A percentile compares a stretch with the other conserved stretches of the same genome.
These are phyloP conservation scores for Leucopsar rothschildi DNA, from an alignment of 2,113 vertebrate species.

Conservation along the genomic window DNA sequence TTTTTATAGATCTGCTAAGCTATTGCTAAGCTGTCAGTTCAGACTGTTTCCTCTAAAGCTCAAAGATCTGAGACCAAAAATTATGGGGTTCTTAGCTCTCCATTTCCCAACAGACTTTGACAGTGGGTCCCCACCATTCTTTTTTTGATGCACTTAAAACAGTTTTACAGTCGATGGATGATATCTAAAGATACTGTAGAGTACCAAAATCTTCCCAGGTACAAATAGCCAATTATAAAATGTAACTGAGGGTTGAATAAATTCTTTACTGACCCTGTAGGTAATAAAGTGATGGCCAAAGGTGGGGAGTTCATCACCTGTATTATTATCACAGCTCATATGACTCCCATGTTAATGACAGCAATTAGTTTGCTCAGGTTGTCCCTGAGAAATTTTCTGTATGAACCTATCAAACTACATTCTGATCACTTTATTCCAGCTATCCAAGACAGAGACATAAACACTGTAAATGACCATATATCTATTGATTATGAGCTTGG, in stretches of 20 bases:
- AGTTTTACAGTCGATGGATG: not conserved
- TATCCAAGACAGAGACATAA: slow-evolving; percentile 25
- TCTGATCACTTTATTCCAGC: slow-evolving; percentile 2
- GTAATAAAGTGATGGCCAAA: not conserved
- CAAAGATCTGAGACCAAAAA: not conserved
- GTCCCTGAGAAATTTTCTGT: slow-evolving; percentile 12
- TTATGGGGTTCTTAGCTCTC: not conserved
- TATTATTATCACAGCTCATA: slow-evolving; percentile 20
- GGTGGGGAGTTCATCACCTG: not conserved
- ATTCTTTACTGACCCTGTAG: not conserved
- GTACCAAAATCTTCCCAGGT: not conserved
- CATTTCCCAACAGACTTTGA: not conserved
- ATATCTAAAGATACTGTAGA: not conserved
- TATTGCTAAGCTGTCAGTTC: not conserved
- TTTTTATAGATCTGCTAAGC: not conserved
- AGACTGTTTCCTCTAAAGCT: not conserved
- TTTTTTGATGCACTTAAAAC: not conserved
- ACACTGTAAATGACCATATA: not conserved
- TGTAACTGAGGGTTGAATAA: not conserved
- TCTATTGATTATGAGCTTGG: slow-evolving; percentile 29
- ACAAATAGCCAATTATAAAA: not conserved
- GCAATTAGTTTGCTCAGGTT: slow-evolving; percentile 37
- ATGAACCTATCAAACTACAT: not conserved
- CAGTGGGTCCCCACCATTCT: not conserved
- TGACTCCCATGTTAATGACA: slow-evolving; percentile 13